Percentiles rank a stretch among this genome's conserved stretches.
These are phyloP conservation scores for Plagodis pulveraria DNA, from an alignment of 2,888 invertebrate genomes.

Conservation along the genomic window DNA sequence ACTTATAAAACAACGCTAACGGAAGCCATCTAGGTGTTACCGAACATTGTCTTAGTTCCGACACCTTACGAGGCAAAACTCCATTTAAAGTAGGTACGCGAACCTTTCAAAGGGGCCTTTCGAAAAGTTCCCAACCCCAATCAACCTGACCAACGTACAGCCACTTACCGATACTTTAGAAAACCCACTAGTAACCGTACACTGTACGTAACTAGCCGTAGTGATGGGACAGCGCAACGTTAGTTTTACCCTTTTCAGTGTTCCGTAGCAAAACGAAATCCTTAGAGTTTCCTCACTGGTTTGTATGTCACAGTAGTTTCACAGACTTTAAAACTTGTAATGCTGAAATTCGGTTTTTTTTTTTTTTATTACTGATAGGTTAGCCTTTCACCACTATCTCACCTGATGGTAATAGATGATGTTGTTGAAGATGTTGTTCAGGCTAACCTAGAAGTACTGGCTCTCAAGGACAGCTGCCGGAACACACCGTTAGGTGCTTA, in stretches of 20 bases:
- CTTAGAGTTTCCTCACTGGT: too few species aligned
- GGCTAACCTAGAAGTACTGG: too few species aligned
- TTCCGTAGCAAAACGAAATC: not conserved
- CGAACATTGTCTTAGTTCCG: slow-evolving; percentile 35
- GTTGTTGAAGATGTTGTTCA: too few species aligned
- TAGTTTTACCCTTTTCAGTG: not conserved
- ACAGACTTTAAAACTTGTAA: too few species aligned
- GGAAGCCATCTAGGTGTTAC: slow-evolving; percentile 22
- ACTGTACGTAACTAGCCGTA: slow-evolving; percentile 24
- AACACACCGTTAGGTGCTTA: too few species aligned
- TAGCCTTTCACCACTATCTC: too few species aligned
- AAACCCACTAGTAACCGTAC: slow-evolving; percentile 28
- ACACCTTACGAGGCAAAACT: slow-evolving; percentile 34
- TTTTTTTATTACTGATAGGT: too few species aligned
- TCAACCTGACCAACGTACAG: slow-evolving; percentile 41
- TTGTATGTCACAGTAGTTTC: too few species aligned
- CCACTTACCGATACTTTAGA: slow-evolving; percentile 37
- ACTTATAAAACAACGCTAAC: slow-evolving; percentile 16
- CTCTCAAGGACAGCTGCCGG: too few species aligned
- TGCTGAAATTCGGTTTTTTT: too few species aligned
- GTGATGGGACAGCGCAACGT: slow-evolving; percentile 11
- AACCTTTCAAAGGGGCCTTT: slow-evolving; percentile 36
- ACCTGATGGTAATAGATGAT: too few species aligned
- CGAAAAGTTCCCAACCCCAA: slow-evolving; percentile 42
- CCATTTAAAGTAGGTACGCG: slow-evolving; percentile 32